Base-by-base conservation (phyloP, 2,113 vertebrate genomes). In the Gallinago media region DNA sequence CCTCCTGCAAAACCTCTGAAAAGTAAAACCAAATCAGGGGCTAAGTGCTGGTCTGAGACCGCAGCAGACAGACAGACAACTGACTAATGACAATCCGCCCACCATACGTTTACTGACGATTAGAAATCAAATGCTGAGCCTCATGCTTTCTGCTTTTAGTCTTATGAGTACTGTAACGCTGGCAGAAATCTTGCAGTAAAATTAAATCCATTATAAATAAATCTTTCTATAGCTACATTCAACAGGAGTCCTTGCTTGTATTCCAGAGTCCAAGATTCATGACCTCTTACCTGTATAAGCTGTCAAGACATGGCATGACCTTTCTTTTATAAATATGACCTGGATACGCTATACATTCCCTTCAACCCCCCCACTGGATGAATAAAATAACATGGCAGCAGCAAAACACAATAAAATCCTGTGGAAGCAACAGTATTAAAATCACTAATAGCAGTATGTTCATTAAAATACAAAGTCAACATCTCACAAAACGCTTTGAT, bases 301-400 rank as follows among this genome's bases (percentile, higher is more conserved):
- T 94, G 47, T 93, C 78, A 85, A 77, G 88, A 90, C 72, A 74
- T 4, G 10, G 42, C 61, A 78, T n/a, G 79, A 93, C 27, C 68
- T 83, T 79, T 85, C 88, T 85, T 90, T 94, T 71, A 86, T 23
- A 90, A 91, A 91, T 6, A 96, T 61, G 36, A 92, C 83, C 65
- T 92, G 47, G 88, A 61, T 47, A 74, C 31, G 15, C 29, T 73
- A 38, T 19, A 71, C 85, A 44, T 92, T 90, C 74, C 61, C 83
- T 87, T 87, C 52, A 88, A n/a, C 6, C 8, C n/a, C 13, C 14
- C n/a, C 0, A 0, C 34, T 9, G 34, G 77, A 71, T 63, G 31
- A 92, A 65, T 78, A 71, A 89, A 96, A 54, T 84, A 94, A 78
- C 36, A 59, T 0, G 2, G 70, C 61, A 87, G 52, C 34, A 96